Percentiles rank a stretch among this genome's conserved stretches.
Evolutionary conservation across 2,113 vertebrate species (phyloP).

Genomic region (Xenopus laevis): DNA sequence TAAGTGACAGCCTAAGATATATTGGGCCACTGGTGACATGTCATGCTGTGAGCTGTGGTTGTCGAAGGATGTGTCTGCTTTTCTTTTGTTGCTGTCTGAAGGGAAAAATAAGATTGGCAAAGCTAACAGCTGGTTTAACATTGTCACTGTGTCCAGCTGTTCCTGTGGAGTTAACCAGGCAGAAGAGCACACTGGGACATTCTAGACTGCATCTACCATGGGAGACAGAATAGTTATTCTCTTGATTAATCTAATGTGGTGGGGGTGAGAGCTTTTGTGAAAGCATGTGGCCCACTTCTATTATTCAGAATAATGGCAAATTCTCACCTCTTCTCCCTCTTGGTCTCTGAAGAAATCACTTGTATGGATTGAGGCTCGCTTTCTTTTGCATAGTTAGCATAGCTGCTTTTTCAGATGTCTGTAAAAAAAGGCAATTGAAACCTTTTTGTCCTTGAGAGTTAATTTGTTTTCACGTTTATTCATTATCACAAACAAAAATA

Average conservation of each 20-base stretch:
- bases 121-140: constrained; percentile 50
- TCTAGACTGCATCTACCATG: constrained; percentile 47
- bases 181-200: constrained; percentile 27
- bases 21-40: constrained; percentile 38
- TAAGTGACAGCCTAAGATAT: constrained; percentile 54
- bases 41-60: constrained; percentile 42
- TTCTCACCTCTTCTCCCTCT: constrained; percentile 55
- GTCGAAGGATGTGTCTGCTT: constrained; percentile 33
- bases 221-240: constrained; percentile 56
- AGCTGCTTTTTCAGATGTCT: constrained; percentile 58
- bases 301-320: constrained; percentile 63
- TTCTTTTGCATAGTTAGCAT: constrained; percentile 58
- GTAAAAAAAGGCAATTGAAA: constrained; percentile 63
- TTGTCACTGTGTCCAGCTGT: constrained; percentile 45
- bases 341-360: constrained; percentile 52
- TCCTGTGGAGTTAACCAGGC: constrained; percentile 47
- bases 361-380: constrained; percentile 53
- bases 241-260: constrained; percentile 55
- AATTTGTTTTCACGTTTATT: constrained; percentile 48
- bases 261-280: constrained; percentile 53
- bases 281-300: constrained; percentile 51
- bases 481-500: no score
- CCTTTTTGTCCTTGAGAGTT: constrained; percentile 64
- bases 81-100: constrained; percentile 43
- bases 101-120: constrained; percentile 41